Evolutionary conservation across 1,140 invertebrate species (phyloP), one percentile per base, ranked within the genome.

Genomic region (Gyrodactylus bullatarudis): DNA sequence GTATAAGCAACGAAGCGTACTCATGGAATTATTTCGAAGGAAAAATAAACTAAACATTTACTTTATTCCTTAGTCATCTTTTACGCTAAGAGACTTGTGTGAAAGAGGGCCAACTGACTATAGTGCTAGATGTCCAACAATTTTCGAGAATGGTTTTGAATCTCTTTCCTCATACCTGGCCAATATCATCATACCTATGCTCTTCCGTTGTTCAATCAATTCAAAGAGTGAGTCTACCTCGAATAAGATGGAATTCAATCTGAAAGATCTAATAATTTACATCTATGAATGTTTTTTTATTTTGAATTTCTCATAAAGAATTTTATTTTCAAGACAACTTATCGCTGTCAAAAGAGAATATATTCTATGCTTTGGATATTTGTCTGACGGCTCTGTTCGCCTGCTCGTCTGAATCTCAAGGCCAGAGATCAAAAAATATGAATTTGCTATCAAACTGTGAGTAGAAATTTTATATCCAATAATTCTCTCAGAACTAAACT

Each of bases 191-290:
- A 24, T 71, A 2, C 70, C 70, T 1, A 1, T 71, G 70, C 70
- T 71, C 20, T 71, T 71, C 8, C 16, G 70, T 1, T 71, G 70
- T n/a, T 21, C 21, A 2, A 24, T 1, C 23, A 24, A 24, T 16
- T 20, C 21, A 20, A 71, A 75, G 78, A 78, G 79, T 80, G 75
- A 69, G 23, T 21, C n/a, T n/a, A n/a, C n/a, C n/a, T n/a, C n/a
- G n/a, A n/a, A n/a, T n/a, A n/a, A n/a, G n/a, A n/a, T n/a, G n/a
- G n/a, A n/a, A n/a, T n/a, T n/a, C n/a, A n/a, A n/a, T n/a, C n/a
- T n/a, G n/a, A n/a, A n/a, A n/a, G n/a, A n/a, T n/a, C n/a, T n/a
- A n/a, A n/a, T n/a, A n/a, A n/a, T n/a, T n/a, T n/a, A n/a, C n/a
- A n/a, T n/a, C n/a, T n/a, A n/a, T n/a, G n/a, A n/a, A n/a, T n/a